phyloP scores from a whole-genome alignment of 1,140 invertebrate genomes.

The Spodoptera litura region DNA sequence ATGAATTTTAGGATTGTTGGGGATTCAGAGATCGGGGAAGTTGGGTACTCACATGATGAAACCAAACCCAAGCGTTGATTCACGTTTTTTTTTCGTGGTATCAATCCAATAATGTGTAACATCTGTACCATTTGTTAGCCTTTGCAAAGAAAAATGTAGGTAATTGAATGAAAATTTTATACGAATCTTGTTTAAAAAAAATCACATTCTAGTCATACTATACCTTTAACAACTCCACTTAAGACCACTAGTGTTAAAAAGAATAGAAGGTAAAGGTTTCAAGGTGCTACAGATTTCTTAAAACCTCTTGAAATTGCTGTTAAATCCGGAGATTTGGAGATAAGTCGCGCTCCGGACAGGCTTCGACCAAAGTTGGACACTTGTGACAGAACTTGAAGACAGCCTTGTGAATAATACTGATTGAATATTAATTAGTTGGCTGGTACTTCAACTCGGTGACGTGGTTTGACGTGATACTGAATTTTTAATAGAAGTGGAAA shows the following conservation, averaged over 20 bases:
- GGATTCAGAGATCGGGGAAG: too few relatives aligned
- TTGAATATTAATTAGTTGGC: constrained; percentile 33
- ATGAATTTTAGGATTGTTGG: too few relatives aligned
- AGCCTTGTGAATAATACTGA: constrained; percentile 3
- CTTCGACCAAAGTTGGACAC: constrained; percentile 18
- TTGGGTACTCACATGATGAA: too few relatives aligned
- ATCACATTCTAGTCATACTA: too few relatives aligned
- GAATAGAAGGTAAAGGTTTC: background rate
- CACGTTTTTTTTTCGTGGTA: too few relatives aligned
- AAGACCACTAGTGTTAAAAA: background rate
- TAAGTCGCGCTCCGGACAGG: constrained; percentile 11
- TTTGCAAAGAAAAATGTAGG: too few relatives aligned
- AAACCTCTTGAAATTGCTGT: constrained; percentile 39
- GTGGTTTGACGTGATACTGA: background rate
- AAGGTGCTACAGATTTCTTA: background rate
- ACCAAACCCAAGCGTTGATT: too few relatives aligned
- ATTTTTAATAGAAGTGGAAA: background rate
- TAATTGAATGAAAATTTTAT: too few relatives aligned
- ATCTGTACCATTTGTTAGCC: too few relatives aligned
- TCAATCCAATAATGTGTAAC: too few relatives aligned
- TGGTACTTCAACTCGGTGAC: background rate
- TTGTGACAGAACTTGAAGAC: constrained; percentile 19
- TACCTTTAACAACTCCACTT: background rate
- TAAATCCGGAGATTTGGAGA: constrained; percentile 30
- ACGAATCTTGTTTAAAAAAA: too few relatives aligned